Conservation (phyloP, 2,797 vertebrate genomes). For the Rallus crepitans region DNA sequence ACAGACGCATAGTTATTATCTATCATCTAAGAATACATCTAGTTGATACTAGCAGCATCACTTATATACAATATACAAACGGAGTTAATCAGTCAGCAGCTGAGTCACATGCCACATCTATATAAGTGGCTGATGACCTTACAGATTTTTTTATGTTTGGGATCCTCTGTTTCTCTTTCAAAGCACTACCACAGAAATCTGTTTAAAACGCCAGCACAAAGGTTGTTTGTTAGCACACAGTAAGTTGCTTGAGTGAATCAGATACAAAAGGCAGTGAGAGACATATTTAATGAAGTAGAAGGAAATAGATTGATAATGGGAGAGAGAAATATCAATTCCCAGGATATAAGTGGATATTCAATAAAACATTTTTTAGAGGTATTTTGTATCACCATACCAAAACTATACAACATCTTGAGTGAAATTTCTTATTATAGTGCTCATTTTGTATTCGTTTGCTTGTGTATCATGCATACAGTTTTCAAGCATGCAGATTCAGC, state of each 20-base stretch:
- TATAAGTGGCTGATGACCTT: neutral
- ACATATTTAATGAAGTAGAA: neutral
- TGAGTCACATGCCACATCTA: neutral
- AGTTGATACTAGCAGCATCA: neutral
- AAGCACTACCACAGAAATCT: neutral
- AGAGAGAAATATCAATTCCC: neutral
- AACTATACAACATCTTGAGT: neutral
- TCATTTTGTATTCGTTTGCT: neutral
- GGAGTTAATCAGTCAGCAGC: neutral
- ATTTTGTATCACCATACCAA: neutral
- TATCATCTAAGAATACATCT: neutral
- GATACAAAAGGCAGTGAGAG: neutral
- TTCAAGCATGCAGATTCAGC: neutral
- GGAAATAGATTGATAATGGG: neutral
- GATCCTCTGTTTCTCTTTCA: conserved; percentile 10
- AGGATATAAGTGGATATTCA: neutral
- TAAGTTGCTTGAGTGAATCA: conserved; percentile 2
- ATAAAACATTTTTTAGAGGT: neutral
- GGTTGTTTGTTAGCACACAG: neutral
- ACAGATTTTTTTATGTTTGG: neutral
- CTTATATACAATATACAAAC: neutral
- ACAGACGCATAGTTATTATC: neutral
- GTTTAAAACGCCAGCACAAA: neutral
- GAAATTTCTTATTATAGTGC: neutral
- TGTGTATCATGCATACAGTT: neutral